These are phyloP conservation scores for Megalonaias nervosa DNA, from an alignment of 1,140 invertebrate genomes.

Conservation along the genomic window DNA sequence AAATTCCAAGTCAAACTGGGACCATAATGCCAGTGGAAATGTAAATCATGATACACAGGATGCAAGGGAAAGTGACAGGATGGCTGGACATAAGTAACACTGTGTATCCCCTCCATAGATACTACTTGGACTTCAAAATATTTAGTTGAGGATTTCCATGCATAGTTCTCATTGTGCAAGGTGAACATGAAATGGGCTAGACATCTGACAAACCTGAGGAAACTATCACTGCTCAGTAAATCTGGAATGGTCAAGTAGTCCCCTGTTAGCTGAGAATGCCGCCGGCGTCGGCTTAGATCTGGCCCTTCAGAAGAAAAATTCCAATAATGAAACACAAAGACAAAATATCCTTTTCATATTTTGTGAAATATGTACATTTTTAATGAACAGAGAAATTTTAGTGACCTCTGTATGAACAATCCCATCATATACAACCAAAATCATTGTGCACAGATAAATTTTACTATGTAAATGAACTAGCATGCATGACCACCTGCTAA, in stretches of 20 bases:
- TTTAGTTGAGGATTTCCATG: too few species aligned
- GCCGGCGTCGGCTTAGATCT: conserved; percentile 1
- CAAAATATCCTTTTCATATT: background rate
- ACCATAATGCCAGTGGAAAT: too few species aligned
- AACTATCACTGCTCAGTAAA: conserved; percentile 11
- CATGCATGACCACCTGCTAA: too few species aligned
- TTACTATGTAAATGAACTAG: too few species aligned
- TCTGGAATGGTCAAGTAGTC: conserved; percentile 23
- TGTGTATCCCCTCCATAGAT: too few species aligned
- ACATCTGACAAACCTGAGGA: conserved; percentile 21
- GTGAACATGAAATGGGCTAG: background rate
- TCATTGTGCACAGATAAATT: background rate
- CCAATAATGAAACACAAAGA: conserved; percentile 1
- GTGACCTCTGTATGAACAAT: background rate
- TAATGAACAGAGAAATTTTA: background rate
- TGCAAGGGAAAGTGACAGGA: too few species aligned
- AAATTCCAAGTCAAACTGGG: too few species aligned
- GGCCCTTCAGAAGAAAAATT: conserved; percentile 14
- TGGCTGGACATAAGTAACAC: too few species aligned
- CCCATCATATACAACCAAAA: background rate
- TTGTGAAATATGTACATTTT: background rate
- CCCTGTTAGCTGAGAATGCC: conserved; percentile 2
- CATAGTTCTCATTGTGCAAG: too few species aligned
- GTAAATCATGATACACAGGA: too few species aligned
- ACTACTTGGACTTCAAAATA: too few species aligned